Base-by-base conservation (phyloP, 2,888 invertebrate species). In the Mesoligia furuncula region DNA sequence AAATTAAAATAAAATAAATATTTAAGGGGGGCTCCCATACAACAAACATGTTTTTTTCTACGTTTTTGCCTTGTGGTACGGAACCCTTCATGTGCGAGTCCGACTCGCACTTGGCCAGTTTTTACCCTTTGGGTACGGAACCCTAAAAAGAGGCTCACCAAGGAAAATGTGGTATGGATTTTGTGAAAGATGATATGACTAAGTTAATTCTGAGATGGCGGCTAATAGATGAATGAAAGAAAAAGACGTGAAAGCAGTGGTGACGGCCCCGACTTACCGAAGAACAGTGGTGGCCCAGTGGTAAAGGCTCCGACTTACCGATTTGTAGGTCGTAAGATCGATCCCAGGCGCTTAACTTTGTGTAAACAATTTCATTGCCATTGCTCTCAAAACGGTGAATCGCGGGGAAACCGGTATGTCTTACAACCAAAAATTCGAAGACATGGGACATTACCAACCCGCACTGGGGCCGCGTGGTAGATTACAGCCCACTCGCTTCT, bases 91-190 rank as follows among this genome's bases (percentile, higher is more conserved):
- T n/a, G n/a, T n/a, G n/a, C n/a, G n/a, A n/a, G n/a, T n/a, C n/a
- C n/a, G n/a, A n/a, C n/a, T n/a, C n/a, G n/a, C n/a, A n/a, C n/a
- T n/a, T n/a, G n/a, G n/a, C n/a, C n/a, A n/a, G n/a, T n/a, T n/a
- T n/a, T n/a, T n/a, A n/a, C n/a, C n/a, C n/a, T n/a, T n/a, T n/a
- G n/a, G n/a, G n/a, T n/a, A n/a, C n/a, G n/a, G n/a, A n/a, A n/a
- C n/a, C n/a, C n/a, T n/a, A n/a, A n/a, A 54, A 51, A 54, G 68
- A 73, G 20, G 15, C 70, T 15, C 5, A 45, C 71, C 42, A 71
- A 61, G 27, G 20, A 27, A 61, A 27, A 42, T 13, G 24, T 31
- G 20, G 42, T 11, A 31, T 72, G 67, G 24, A 11, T 59, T 70
- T 7, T 61, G 15, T 62, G 42, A 71, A 24, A 69, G n/a, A 45